These are phyloP conservation scores for Peromyscus californicus DNA, from an alignment of 2,113 vertebrate species.

Conservation along the genomic window DNA sequence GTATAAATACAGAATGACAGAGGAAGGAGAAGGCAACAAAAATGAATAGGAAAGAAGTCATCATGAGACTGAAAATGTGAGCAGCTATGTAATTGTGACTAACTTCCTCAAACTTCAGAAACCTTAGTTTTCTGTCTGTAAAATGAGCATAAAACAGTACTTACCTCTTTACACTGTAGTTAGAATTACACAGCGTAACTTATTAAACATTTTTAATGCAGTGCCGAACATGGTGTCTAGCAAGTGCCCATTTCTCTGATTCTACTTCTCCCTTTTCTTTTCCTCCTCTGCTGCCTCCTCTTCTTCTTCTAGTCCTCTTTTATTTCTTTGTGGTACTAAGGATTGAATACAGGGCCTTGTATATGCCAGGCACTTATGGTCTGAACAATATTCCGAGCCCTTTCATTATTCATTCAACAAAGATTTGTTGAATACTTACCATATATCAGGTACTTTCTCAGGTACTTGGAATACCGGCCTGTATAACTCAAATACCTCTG, in stretches of 20 bases:
- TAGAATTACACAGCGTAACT: background rate
- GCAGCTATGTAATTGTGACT: background rate
- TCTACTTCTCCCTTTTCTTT: background rate
- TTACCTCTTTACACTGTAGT: background rate
- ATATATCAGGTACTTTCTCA: background rate
- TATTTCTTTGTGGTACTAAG: background rate
- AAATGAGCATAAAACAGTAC: background rate
- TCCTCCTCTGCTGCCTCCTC: background rate
- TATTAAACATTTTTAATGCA: background rate
- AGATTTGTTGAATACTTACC: background rate
- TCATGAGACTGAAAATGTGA: background rate
- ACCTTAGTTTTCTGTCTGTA: background rate
- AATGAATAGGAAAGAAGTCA: background rate
- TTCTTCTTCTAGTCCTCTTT: background rate
- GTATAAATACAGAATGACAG: background rate
- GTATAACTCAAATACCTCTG: background rate
- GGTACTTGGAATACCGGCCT: background rate
- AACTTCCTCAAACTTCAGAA: slow-evolving; percentile 24
- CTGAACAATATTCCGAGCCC: background rate
- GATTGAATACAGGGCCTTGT: background rate
- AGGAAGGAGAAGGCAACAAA: background rate
- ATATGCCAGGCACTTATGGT: background rate
- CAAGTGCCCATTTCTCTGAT: background rate
- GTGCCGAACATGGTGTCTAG: background rate
- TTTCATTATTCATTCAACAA: slow-evolving; percentile 34